phyloP scores from a whole-genome alignment of 2,888 invertebrate genomes.

The Sympetrum striolatum region DNA sequence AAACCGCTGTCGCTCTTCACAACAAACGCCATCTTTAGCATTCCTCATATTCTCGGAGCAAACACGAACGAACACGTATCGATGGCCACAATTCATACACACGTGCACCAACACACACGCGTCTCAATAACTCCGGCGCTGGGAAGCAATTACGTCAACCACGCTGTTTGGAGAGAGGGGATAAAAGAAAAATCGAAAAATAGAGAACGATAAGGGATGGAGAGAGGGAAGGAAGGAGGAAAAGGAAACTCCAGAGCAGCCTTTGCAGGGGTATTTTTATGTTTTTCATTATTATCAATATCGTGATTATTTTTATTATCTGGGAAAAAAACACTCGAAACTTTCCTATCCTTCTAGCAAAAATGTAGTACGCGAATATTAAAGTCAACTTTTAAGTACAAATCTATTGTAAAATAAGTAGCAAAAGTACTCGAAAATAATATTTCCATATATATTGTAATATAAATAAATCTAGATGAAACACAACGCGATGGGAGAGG shows the following conservation, averaged over 20 bases:
- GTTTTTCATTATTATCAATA: no score
- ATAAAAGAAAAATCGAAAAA: not conserved
- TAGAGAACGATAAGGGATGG: not conserved
- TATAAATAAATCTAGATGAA: no score
- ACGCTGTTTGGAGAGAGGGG: not conserved
- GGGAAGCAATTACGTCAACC: not conserved
- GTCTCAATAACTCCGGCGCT: not conserved
- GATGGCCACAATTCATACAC: not conserved
- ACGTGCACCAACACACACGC: not conserved
- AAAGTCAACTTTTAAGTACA: no score
- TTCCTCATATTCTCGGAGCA: not conserved
- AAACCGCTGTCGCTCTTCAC: not conserved
- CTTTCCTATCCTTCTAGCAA: no score
- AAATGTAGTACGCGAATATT: no score
- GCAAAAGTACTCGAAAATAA: no score
- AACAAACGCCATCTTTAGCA: not conserved
- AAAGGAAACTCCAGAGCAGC: not conserved
- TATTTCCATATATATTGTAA: no score
- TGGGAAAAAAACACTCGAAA: no score
- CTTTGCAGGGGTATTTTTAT: not conserved
- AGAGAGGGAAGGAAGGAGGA: not conserved
- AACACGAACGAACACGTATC: not conserved
- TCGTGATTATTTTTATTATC: no score
- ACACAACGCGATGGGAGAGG: no score
- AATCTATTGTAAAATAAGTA: no score